These are phyloP conservation scores for Notodonta dromedarius DNA, from an alignment of 2,888 invertebrate genomes.

Conservation along the genomic window DNA sequence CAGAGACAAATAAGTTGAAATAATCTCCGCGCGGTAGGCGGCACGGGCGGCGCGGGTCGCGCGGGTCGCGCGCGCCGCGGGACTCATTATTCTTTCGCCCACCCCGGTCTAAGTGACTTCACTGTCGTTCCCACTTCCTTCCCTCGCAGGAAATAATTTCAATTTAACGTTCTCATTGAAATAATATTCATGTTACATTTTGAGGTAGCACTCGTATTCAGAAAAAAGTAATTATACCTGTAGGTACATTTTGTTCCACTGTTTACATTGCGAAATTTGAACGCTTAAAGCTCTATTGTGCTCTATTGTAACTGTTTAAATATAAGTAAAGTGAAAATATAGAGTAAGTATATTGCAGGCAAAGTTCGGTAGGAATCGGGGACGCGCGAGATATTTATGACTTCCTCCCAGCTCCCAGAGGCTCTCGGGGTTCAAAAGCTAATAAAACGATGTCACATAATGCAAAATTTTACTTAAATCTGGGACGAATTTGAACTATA, in stretches of 20 bases:
- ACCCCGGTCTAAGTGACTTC: conserved; percentile 68
- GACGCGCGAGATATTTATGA: conserved; percentile 73
- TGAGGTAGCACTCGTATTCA: not conserved
- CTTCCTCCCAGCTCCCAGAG: conserved; percentile 64
- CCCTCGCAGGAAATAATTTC: conserved; percentile 67
- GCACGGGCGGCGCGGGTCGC: conserved; percentile 17
- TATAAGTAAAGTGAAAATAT: conserved; percentile 41
- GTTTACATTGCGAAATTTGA: not conserved
- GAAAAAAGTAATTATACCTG: not conserved
- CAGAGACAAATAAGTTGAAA: conserved; percentile 69
- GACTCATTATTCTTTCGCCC: conserved; percentile 72
- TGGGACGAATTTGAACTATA: conserved; percentile 1
- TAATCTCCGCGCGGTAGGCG: conserved; percentile 54
- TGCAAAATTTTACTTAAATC: conserved; percentile 1
- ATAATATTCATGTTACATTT: conserved; percentile 18
- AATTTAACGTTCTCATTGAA: conserved; percentile 63
- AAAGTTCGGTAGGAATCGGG: conserved; percentile 68
- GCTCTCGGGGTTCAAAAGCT: conserved; percentile 67
- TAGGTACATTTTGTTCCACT: not conserved
- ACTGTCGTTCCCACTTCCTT: conserved; percentile 75
- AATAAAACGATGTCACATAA: not conserved
- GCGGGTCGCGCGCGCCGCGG: conserved; percentile 51
- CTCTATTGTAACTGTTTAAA: conserved; percentile 8
- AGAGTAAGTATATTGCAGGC: conserved; percentile 56
- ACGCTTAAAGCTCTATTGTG: not conserved